Percentiles rank a stretch among this genome's conserved stretches.
These are phyloP conservation scores for Catharus bicknelli DNA, from an alignment of 2,113 vertebrate genomes.

Conservation along the genomic window DNA sequence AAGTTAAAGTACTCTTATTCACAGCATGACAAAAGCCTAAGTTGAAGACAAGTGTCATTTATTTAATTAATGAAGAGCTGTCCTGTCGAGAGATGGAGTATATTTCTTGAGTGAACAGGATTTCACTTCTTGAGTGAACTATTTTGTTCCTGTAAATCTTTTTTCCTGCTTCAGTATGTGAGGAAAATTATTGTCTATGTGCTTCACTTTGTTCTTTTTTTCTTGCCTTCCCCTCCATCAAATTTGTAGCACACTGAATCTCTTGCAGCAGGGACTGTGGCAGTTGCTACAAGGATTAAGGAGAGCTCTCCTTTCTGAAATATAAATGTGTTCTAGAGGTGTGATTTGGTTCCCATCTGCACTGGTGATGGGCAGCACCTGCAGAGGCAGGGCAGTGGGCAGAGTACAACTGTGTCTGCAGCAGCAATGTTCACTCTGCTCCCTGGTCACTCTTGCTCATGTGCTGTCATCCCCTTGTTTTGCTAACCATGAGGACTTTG, in stretches of 20 bases:
- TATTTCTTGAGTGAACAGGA: background rate
- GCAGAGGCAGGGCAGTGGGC: background rate
- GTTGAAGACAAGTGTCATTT: background rate
- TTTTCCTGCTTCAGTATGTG: background rate
- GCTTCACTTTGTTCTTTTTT: background rate
- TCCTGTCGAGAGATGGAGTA: background rate
- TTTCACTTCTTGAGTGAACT: background rate
- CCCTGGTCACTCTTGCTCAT: background rate
- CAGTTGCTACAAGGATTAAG: background rate
- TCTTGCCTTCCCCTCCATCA: background rate
- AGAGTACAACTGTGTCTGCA: background rate
- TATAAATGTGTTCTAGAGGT: background rate
- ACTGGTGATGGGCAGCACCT: background rate
- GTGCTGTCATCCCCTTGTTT: background rate
- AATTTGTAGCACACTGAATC: background rate
- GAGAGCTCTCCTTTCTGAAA: background rate
- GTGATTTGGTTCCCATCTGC: background rate
- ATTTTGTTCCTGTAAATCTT: background rate
- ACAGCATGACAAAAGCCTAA: background rate
- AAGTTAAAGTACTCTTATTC: background rate
- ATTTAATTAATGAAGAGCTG: background rate
- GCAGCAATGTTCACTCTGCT: background rate
- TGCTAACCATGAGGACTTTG: background rate
- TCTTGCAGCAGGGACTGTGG: background rate
- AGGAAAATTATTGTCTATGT: background rate